Evolutionary conservation across 2,113 vertebrate species (phyloP).

Genomic region (Peromyscus polionotus): DNA sequence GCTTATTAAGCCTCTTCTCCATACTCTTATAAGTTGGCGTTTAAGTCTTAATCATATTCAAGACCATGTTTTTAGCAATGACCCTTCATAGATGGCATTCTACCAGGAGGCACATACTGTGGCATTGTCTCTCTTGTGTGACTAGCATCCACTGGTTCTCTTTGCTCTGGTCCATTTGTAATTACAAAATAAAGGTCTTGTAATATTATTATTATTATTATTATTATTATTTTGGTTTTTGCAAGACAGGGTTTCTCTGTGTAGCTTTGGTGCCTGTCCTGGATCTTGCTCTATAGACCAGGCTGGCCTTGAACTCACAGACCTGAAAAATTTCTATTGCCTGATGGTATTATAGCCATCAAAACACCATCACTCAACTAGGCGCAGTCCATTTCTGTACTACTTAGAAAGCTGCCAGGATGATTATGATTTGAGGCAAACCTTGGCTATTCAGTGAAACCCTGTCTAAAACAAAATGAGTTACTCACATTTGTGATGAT

Average conservation of each 20-base stretch:
- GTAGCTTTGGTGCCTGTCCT: too few relatives aligned
- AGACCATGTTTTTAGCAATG: background rate
- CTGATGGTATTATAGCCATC: background rate
- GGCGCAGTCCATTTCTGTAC: background rate
- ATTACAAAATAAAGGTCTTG: background rate
- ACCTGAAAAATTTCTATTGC: background rate
- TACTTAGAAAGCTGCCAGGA: background rate
- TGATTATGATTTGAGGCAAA: background rate
- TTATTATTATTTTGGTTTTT: too few relatives aligned
- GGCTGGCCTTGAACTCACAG: too few relatives aligned
- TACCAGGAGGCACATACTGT: background rate
- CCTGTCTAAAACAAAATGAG: background rate
- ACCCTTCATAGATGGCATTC: background rate
- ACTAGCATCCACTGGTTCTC: background rate
- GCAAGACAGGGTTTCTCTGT: too few relatives aligned
- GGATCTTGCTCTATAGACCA: too few relatives aligned
- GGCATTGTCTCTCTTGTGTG: background rate
- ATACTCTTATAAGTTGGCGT: background rate
- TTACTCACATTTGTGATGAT: background rate
- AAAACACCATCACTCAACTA: background rate
- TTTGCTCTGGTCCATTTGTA: background rate
- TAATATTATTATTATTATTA: background rate
- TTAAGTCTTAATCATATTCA: conserved; percentile 5
- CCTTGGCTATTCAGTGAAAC: background rate
- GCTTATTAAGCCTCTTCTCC: background rate